These are phyloP conservation scores for human DNA, from an alignment of 2,113 vertebrate species.

Conservation along the genomic window DNA sequence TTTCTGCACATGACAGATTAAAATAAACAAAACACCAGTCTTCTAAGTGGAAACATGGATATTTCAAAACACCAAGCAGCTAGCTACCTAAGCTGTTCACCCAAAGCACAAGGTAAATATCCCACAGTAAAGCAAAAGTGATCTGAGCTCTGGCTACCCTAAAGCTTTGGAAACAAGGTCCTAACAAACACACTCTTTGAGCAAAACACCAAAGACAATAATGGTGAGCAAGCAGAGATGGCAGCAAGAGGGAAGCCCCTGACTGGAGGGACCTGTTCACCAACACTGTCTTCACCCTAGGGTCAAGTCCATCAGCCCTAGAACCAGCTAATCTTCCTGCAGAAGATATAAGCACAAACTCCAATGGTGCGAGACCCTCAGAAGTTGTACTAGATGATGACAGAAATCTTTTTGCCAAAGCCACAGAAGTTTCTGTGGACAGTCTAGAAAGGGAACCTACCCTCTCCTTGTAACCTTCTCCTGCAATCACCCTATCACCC, in stretches of 20 bases:
- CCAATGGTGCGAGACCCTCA: slow-evolving; percentile 84
- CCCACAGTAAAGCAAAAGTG: background rate
- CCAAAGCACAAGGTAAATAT: background rate
- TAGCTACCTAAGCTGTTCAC: background rate
- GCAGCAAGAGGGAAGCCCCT: slow-evolving; percentile 80
- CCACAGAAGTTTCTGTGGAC: slow-evolving; percentile 91
- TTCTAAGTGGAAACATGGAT: background rate
- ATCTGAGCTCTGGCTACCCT: background rate
- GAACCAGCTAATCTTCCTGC: slow-evolving; percentile 84
- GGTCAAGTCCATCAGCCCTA: slow-evolving; percentile 85
- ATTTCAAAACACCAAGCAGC: background rate
- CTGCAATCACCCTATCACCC: slow-evolving; percentile 89
- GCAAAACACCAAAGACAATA: background rate
- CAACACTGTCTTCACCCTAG: slow-evolving; percentile 83
- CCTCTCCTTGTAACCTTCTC: slow-evolving; percentile 89
- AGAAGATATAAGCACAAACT: slow-evolving; percentile 85
- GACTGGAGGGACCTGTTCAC: slow-evolving; percentile 87
- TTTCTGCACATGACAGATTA: background rate
- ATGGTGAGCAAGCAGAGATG: slow-evolving; percentile 80
- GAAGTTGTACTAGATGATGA: slow-evolving; percentile 85
- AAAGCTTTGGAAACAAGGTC: background rate
- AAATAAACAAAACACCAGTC: background rate
- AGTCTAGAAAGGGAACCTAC: slow-evolving; percentile 90
- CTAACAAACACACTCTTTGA: background rate
- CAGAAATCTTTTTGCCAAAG: slow-evolving; percentile 89